These are phyloP conservation scores for Phthorimaea operculella DNA, from an alignment of 1,140 invertebrate species.

Conservation along the genomic window DNA sequence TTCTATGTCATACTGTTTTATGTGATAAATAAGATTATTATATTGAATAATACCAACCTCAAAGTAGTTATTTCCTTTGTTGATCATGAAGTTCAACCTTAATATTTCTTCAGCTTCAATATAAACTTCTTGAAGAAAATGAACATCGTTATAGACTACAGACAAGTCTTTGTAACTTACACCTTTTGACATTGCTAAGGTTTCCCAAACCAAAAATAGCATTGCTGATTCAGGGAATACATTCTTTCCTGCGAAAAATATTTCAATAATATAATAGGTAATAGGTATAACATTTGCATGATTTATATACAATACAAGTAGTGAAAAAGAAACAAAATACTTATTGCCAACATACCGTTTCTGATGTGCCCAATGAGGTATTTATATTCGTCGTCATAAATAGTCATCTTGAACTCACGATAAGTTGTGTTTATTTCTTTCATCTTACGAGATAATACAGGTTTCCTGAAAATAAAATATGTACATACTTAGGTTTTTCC, in stretches of 20 bases:
- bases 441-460: neutral
- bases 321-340: too few species aligned
- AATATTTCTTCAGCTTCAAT: conserved; percentile 9
- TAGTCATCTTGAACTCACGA: conserved; percentile 6
- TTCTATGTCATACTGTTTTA: too few species aligned
- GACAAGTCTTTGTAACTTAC: conserved; percentile 18
- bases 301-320: too few species aligned
- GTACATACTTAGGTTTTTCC: too few species aligned
- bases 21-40: neutral
- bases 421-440: neutral
- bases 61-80: conserved; percentile 21
- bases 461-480: neutral
- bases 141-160: conserved; percentile 17
- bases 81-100: conserved; percentile 10
- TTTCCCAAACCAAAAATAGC: conserved; percentile 24
- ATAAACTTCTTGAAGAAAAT: conserved; percentile 12
- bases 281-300: too few species aligned
- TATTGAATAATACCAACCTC: conserved; percentile 15
- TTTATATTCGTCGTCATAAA: conserved; percentile 7
- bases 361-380: neutral
- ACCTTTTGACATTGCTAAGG: conserved; percentile 22
- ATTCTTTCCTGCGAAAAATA: conserved; percentile 13
- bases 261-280: neutral
- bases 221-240: conserved; percentile 24
- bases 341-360: neutral